Evolutionary conservation across 2,113 vertebrate genomes (phyloP).

Genomic region (Hippocampus abdominalis): DNA sequence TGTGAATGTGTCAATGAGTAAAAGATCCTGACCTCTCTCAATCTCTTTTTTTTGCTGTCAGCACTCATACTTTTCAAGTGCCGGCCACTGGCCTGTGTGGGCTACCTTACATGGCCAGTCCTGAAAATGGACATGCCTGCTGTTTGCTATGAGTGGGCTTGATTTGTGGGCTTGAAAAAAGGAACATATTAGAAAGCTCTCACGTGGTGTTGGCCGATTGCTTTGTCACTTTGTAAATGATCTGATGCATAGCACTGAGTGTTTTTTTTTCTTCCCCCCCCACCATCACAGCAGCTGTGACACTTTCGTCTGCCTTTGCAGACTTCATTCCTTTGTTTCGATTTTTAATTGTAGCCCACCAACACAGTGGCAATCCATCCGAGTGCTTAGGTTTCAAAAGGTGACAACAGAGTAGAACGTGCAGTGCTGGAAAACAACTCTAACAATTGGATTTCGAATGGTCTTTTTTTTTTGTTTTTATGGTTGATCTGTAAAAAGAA

Average conservation of each 20-base stretch:
- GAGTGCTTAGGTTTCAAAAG: slow-evolving; percentile 8
- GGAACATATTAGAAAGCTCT: slow-evolving; percentile 3
- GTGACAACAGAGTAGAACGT: slow-evolving; percentile 12
- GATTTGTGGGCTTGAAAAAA: slow-evolving; percentile 21
- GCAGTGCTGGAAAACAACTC: background rate
- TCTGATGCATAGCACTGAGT: slow-evolving; percentile 9
- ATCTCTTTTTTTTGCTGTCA: background rate
- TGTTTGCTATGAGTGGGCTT: slow-evolving; percentile 34
- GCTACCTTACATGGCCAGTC: slow-evolving; percentile 32
- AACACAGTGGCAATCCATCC: background rate
- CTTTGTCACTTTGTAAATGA: background rate
- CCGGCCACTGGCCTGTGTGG: slow-evolving; percentile 44
- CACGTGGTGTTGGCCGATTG: background rate
- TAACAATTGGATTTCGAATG: background rate
- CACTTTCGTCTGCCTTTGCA: background rate
- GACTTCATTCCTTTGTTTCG: slow-evolving; percentile 18
- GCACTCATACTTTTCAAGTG: slow-evolving; percentile 18
- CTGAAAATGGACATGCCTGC: slow-evolving; percentile 29
- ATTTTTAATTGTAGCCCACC: slow-evolving; percentile 16
- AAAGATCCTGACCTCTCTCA: background rate
- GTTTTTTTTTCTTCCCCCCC: background rate
- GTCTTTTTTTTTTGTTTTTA: background rate
- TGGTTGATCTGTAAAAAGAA: background rate
- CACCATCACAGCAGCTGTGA: background rate
- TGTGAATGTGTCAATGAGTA: background rate